Conservation (phyloP, 2,113 vertebrate species). For the Pomatostomus ruficeps region DNA sequence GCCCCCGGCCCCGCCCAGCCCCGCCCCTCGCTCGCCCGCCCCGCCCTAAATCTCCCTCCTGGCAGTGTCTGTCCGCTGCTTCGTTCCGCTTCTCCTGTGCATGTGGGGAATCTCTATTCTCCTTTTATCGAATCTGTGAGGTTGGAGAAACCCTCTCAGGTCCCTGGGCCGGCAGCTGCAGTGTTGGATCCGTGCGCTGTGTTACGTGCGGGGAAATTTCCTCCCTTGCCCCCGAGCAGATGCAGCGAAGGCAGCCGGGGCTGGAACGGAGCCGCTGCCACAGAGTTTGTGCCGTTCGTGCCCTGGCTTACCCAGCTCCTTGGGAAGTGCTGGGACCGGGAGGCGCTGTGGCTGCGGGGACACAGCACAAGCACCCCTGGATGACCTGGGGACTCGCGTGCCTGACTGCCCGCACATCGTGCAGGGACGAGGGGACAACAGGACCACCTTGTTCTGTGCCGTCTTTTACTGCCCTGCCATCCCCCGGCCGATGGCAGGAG, state of each 20-base stretch:
- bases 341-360: not conserved
- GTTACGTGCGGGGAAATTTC: not conserved
- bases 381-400: not conserved
- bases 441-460: not conserved
- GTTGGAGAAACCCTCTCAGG: not conserved
- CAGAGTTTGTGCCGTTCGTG: fast-evolving
- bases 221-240: not conserved
- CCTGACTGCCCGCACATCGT: fast-evolving
- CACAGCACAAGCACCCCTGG: no score
- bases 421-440: not conserved
- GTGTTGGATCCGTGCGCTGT: not conserved
- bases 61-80: not conserved
- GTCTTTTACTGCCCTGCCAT: not conserved
- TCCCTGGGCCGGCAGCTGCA: not conserved
- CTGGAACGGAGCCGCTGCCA: not conserved
- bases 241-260: not conserved
- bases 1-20: not conserved
- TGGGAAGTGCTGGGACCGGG: not conserved
- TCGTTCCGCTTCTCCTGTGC: not conserved
- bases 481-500: fast-evolving
- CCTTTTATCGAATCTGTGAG: not conserved
- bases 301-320: fast-evolving
- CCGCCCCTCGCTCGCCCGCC: not conserved
- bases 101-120: not conserved
- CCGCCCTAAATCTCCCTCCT: not conserved